These are phyloP conservation scores for Illadopsis cleaveri DNA, from an alignment of 2,113 vertebrate species.

Conservation along the genomic window DNA sequence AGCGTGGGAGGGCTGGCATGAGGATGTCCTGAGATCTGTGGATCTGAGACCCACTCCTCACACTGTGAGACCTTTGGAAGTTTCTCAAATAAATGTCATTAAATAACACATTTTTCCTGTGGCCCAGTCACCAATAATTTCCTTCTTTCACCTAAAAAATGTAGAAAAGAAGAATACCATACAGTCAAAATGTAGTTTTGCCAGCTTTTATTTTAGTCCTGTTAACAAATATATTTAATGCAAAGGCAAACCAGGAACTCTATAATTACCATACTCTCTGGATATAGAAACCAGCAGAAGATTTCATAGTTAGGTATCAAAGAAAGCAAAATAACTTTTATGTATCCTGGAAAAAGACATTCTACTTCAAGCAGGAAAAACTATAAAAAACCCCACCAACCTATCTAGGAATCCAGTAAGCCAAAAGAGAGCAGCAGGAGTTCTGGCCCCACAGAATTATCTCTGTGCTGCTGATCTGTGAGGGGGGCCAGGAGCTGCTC, in stretches of 20 bases:
- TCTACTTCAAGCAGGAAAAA: constrained; percentile 57
- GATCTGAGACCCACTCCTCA: neutral
- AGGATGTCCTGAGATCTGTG: neutral
- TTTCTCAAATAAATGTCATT: neutral
- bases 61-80: neutral
- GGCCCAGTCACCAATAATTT: neutral
- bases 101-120: neutral
- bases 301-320: neutral
- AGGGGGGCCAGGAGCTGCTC: neutral
- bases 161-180: neutral
- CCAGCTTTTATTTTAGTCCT: constrained; percentile 13
- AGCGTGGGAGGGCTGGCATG: neutral
- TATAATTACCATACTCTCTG: neutral
- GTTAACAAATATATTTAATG: neutral
- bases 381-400: neutral
- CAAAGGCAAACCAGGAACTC: neutral
- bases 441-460: neutral
- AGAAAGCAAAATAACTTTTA: neutral
- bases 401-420: neutral
- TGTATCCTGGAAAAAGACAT: neutral
- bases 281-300: neutral
- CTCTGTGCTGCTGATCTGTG: neutral
- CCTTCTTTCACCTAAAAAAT: neutral
- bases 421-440: constrained; percentile 27
- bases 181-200: neutral